These are phyloP conservation scores for Drosophila sproati DNA, from an alignment of 1,140 invertebrate species.

Conservation along the genomic window DNA sequence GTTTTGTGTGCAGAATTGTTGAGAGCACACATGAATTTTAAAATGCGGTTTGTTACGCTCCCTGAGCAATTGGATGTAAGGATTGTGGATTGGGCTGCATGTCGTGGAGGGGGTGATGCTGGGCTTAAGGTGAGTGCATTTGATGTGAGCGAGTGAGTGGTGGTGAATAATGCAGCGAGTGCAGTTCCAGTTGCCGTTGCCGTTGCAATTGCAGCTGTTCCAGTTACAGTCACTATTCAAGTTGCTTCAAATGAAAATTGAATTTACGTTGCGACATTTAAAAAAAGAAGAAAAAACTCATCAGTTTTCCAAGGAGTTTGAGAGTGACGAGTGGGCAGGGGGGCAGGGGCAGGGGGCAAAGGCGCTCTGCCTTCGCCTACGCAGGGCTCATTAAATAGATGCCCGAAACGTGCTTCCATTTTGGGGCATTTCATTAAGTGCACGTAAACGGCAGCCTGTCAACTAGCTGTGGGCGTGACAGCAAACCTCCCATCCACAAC, in stretches of 20 bases:
- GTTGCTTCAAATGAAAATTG: conserved; percentile 54
- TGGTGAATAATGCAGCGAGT: conserved; percentile 71
- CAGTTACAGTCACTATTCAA: conserved; percentile 8
- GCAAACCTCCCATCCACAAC: neutral
- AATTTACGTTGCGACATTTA: conserved; percentile 77
- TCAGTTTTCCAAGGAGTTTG: neutral
- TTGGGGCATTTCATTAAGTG: conserved; percentile 81
- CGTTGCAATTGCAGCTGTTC: conserved; percentile 8
- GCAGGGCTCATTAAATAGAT: conserved; percentile 78
- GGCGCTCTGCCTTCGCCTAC: conserved; percentile 28
- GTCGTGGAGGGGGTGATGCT: no score
- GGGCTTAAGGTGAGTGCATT: conserved; percentile 13
- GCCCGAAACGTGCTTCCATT: conserved; percentile 77
- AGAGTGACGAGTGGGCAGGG: neutral
- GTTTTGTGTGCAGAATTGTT: conserved; percentile 66
- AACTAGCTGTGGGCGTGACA: conserved; percentile 66
- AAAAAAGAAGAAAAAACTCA: conserved; percentile 59
- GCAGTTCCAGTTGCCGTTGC: conserved; percentile 11
- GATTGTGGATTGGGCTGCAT: neutral
- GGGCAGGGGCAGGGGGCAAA: neutral
- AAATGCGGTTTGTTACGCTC: conserved; percentile 58
- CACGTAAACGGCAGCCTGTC: conserved; percentile 76
- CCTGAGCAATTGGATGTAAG: neutral
- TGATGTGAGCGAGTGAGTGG: conserved; percentile 70
- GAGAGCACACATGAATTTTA: conserved; percentile 75